Evolutionary conservation across 2,113 vertebrate species (phyloP).

Genomic region (Callocephalon fimbriatum): DNA sequence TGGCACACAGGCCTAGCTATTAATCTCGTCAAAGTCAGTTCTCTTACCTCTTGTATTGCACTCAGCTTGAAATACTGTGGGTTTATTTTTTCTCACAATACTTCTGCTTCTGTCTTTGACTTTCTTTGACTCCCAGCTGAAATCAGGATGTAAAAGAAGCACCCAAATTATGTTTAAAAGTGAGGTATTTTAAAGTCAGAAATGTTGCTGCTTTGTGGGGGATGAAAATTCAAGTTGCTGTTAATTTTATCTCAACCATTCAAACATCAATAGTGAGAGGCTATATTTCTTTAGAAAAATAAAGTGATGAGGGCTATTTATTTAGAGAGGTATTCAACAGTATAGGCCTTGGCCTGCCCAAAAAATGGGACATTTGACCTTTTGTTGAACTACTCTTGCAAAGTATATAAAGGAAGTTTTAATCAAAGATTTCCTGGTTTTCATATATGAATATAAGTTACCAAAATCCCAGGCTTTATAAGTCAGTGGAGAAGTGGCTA

Average conservation of each 20-base stretch:
- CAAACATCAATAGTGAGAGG: background rate
- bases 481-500: background rate
- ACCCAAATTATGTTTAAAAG: background rate
- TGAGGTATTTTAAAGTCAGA: background rate
- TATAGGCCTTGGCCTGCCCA: background rate
- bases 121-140: background rate
- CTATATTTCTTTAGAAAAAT: background rate
- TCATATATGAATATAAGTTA: background rate
- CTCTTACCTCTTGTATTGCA: background rate
- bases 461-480: background rate
- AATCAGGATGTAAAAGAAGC: background rate
- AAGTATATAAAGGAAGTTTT: background rate
- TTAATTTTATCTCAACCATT: background rate
- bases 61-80: background rate
- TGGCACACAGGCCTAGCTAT: conserved; percentile 27
- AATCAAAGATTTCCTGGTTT: background rate
- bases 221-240: background rate
- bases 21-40: conserved; percentile 2
- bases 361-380: background rate
- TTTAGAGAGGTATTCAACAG: background rate
- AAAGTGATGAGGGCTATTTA: background rate
- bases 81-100: conserved; percentile 28
- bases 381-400: background rate
- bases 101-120: conserved; percentile 2
- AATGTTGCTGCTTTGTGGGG: background rate